phyloP scores from a whole-genome alignment of 2,888 invertebrate genomes.

The Torymus tubicola region DNA sequence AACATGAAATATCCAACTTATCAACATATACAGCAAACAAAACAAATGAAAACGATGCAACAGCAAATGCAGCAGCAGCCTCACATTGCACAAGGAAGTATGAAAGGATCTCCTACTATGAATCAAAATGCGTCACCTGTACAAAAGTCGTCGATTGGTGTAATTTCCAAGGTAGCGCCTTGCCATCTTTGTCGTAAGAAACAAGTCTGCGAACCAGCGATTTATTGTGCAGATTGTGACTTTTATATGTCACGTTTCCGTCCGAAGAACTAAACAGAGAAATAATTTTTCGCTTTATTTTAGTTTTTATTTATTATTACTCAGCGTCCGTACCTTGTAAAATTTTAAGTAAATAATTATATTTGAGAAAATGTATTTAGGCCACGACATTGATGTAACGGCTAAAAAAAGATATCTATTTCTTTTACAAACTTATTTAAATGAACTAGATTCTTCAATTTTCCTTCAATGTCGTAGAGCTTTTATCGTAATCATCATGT shows the following conservation, averaged over 20 bases:
- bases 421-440: slow-evolving; percentile 18
- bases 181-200: slow-evolving; percentile 94
- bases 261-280: slow-evolving; percentile 78
- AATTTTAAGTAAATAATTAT: slow-evolving; percentile 23
- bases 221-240: slow-evolving; percentile 94
- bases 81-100: slow-evolving; percentile 74
- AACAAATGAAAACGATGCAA: slow-evolving; percentile 81
- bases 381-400: slow-evolving; percentile 28
- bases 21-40: slow-evolving; percentile 81
- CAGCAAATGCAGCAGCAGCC: slow-evolving; percentile 81
- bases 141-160: slow-evolving; percentile 79
- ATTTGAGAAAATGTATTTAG: background rate
- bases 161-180: slow-evolving; percentile 79
- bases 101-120: slow-evolving; percentile 81
- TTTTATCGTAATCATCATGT: slow-evolving; percentile 31
- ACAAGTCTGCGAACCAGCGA: slow-evolving; percentile 85
- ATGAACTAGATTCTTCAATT: background rate
- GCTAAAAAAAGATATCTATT: background rate
- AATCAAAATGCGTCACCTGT: slow-evolving; percentile 85
- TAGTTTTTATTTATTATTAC: slow-evolving; percentile 35
- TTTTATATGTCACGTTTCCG: slow-evolving; percentile 93
- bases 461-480: slow-evolving; percentile 25
- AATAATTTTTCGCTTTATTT: slow-evolving; percentile 28
- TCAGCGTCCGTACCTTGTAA: slow-evolving; percentile 46
- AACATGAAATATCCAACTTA: slow-evolving; percentile 79